Percentiles rank a stretch among this genome's conserved stretches.
These are phyloP conservation scores for Cyprinodon variegatus DNA, from an alignment of 2,113 vertebrate species.

Conservation along the genomic window DNA sequence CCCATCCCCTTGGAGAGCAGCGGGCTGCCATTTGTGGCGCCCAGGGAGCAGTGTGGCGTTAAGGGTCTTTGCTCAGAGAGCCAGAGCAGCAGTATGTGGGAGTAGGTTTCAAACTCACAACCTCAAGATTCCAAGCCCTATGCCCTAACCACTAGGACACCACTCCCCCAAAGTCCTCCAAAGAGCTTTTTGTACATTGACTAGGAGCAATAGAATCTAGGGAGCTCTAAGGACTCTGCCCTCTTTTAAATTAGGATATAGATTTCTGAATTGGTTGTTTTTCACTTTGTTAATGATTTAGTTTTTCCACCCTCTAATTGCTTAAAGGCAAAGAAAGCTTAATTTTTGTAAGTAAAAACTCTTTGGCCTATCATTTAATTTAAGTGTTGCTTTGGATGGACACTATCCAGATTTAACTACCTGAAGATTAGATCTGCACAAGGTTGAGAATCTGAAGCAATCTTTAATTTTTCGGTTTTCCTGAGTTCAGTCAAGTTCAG, in stretches of 20 bases:
- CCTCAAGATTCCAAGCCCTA: too few species aligned
- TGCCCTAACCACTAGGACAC: too few species aligned
- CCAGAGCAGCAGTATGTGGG: too few species aligned
- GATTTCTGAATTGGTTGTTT: neutral
- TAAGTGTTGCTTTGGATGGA: neutral
- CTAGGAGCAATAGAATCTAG: neutral
- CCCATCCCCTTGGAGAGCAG: too few species aligned
- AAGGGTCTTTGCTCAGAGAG: too few species aligned
- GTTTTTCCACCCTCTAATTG: neutral
- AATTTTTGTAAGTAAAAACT: neutral
- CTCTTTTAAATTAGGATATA: neutral
- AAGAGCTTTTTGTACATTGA: neutral
- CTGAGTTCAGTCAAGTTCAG: conserved; percentile 81
- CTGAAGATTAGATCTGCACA: neutral
- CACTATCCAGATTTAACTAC: neutral
- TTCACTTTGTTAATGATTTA: too few species aligned
- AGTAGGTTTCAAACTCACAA: too few species aligned
- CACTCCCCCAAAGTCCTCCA: too few species aligned
- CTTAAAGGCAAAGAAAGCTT: neutral
- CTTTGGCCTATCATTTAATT: neutral
- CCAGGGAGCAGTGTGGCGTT: too few species aligned
- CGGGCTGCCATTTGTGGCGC: too few species aligned
- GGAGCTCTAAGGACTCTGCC: neutral
- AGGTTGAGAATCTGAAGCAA: neutral
- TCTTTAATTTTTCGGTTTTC: neutral